Percentiles rank a stretch among this genome's conserved stretches.
phyloP scores from a whole-genome alignment of 2,113 vertebrate species.

The Nematolebias whitei region DNA sequence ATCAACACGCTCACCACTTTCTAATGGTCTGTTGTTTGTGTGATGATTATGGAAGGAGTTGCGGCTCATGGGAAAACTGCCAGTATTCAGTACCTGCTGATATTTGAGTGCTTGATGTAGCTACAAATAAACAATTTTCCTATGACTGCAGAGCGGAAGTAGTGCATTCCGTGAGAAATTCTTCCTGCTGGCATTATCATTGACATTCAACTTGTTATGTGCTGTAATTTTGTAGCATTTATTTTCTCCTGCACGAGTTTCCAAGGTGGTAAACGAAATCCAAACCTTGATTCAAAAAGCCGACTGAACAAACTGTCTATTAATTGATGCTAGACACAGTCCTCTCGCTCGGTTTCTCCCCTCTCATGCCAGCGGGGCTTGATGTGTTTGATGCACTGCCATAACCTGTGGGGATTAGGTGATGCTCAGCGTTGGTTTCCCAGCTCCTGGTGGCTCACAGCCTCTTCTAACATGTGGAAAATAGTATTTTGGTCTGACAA shows the following conservation, averaged over 20 bases:
- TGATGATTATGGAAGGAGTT: background rate
- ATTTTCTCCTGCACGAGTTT: conserved; percentile 58
- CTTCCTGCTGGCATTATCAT: conserved; percentile 36
- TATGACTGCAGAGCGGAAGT: conserved; percentile 36
- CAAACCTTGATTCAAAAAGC: conserved; percentile 52
- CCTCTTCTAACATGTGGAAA: conserved; percentile 75
- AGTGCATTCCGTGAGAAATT: conserved; percentile 40
- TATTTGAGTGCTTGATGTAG: conserved; percentile 22
- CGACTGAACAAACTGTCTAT: conserved; percentile 65
- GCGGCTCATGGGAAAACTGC: background rate
- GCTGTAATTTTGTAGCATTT: conserved; percentile 37
- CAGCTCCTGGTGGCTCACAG: conserved; percentile 63
- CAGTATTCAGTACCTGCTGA: background rate
- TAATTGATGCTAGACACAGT: conserved; percentile 68
- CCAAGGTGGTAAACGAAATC: conserved; percentile 54
- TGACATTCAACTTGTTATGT: conserved; percentile 46
- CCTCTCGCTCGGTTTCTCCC: conserved; percentile 54
- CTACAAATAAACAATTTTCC: conserved; percentile 48
- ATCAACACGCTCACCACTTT: background rate
- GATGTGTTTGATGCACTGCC: conserved; percentile 76
- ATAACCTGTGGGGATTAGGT: conserved; percentile 75
- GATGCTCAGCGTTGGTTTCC: conserved; percentile 65
- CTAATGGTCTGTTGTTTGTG: background rate
- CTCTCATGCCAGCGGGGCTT: conserved; percentile 62
- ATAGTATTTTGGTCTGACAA: conserved; percentile 78